Evolutionary conservation across 2,113 vertebrate genomes (phyloP), one percentile per base, ranked within the genome.

Genomic region (Ceyx margarethae): DNA sequence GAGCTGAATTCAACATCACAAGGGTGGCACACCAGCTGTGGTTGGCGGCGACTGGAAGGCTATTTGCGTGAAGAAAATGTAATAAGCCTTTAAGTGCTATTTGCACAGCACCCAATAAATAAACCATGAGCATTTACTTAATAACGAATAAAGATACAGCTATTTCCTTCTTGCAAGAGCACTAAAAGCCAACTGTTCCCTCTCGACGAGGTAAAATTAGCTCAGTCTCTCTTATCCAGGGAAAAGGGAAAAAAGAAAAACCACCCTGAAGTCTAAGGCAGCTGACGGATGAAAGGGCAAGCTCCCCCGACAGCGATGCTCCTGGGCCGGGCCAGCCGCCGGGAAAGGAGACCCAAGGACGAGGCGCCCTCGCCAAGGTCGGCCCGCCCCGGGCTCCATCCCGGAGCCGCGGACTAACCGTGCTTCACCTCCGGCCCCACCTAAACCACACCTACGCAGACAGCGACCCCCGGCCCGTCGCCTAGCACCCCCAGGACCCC

Each of bases 351-450:
- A 81, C 95, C 91, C 97, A 97, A 98, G 97, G 98, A 95, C 97
- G 92, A 89, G 91, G 68, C 77, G 96, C 90, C 97, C 96, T 94
- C 93, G 84, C 96, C 97, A 98, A 98, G 98, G 98, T 96, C 98
- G 96, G 73, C 85, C 64, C 42, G 75, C 68, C 50, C 74, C 62
- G 26, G 71, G 43, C 64, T 91, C 28, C 77, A 87, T 81, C 71
- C 64, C 43, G 64, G 19, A 19, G 35, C 62, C 62, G 62, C 56
- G 25, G 13, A 2, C 25, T 67, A 37, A 37, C 88, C 90, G 92
- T 23, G 12, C 75, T n/a, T 72, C 81, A 60, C 21, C 75, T 75
- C 71, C 61, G 26, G 66, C 45, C 71, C 71, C 88, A 84, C 88
- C 78, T 81, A 23, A 43, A 65, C 16, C 61, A 19, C 86, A 56